These are phyloP conservation scores for Drosophila neocordata DNA, from an alignment of 1,140 invertebrate species.

Conservation along the genomic window DNA sequence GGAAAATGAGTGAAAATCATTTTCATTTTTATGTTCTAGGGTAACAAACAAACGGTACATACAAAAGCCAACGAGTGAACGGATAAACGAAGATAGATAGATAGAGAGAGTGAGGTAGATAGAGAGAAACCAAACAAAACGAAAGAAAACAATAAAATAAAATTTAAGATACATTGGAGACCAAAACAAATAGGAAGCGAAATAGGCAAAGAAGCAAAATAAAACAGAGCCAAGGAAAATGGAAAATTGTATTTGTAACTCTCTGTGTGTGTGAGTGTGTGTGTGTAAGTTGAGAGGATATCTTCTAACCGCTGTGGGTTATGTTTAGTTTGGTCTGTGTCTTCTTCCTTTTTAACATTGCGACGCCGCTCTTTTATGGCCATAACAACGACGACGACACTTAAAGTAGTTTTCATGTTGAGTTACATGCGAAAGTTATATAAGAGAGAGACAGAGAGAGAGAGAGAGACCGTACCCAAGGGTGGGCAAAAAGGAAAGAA, in stretches of 20 bases:
- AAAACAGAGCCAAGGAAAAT: neutral
- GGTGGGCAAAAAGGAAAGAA: neutral
- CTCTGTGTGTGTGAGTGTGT: neutral
- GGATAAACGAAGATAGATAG: neutral
- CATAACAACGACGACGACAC: conserved; percentile 25
- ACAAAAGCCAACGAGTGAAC: neutral
- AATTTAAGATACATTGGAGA: conserved; percentile 66
- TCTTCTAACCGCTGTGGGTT: conserved; percentile 8
- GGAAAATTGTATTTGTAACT: conserved; percentile 26
- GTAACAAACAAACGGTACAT: neutral
- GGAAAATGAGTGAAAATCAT: conserved; percentile 16
- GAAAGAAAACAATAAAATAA: conserved; percentile 65
- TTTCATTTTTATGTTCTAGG: conserved; percentile 14
- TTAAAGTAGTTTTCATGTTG: conserved; percentile 45
- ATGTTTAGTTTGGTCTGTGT: neutral
- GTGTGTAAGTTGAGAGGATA: neutral
- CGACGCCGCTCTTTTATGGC: conserved; percentile 27
- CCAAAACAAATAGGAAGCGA: conserved; percentile 64
- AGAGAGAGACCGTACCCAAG: neutral
- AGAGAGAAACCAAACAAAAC: conserved; percentile 4
- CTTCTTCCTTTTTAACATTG: conserved; percentile 6
- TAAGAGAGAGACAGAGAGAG: conserved; percentile 27
- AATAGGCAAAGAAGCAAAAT: conserved; percentile 3
- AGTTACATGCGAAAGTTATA: conserved; percentile 31
- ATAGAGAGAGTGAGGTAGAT: no score